A percentile compares a stretch with the other conserved stretches of the same genome.
These are phyloP conservation scores for Orchesella cincta DNA, from an alignment of 1,140 invertebrate species.

Conservation along the genomic window DNA sequence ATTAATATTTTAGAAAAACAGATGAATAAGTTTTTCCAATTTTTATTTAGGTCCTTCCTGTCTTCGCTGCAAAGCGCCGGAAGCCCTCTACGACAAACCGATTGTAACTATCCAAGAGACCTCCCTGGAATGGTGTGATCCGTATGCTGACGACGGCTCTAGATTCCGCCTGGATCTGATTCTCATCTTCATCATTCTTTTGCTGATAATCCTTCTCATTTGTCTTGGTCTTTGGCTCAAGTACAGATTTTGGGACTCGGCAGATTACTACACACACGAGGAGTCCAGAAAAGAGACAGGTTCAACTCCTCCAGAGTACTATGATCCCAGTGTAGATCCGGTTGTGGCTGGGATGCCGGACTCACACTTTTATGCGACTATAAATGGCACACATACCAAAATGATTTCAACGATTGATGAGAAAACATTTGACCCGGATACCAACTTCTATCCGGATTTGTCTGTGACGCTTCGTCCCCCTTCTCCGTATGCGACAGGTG, in stretches of 20 bases:
- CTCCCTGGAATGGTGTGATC: constrained; percentile 30
- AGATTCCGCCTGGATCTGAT: constrained; percentile 55
- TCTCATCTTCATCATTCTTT: constrained; percentile 52
- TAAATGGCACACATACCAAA: constrained; percentile 26
- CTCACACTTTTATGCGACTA: constrained; percentile 22
- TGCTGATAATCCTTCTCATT: constrained; percentile 54
- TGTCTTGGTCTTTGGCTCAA: constrained; percentile 57
- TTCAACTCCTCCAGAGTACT: constrained; percentile 9
- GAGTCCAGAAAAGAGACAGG: constrained; percentile 54
- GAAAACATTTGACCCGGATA: constrained; percentile 27
- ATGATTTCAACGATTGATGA: constrained; percentile 30
- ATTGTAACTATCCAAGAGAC: constrained; percentile 41
- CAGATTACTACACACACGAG: constrained; percentile 73
- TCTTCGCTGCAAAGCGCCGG: constrained; percentile 44
- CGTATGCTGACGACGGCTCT: constrained; percentile 49
- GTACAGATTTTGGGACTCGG: constrained; percentile 60
- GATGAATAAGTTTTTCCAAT: not conserved
- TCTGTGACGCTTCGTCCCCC: not conserved
- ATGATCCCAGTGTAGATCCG: not conserved
- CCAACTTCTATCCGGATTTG: constrained; percentile 30
- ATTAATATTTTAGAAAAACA: not conserved
- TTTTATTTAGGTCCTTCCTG: constrained; percentile 44
- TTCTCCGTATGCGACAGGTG: not conserved
- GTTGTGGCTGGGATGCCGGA: constrained; percentile 11
- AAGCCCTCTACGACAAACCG: constrained; percentile 37